Evolutionary conservation across 2,113 vertebrate genomes (phyloP).

Genomic region (Sciurus niger): DNA sequence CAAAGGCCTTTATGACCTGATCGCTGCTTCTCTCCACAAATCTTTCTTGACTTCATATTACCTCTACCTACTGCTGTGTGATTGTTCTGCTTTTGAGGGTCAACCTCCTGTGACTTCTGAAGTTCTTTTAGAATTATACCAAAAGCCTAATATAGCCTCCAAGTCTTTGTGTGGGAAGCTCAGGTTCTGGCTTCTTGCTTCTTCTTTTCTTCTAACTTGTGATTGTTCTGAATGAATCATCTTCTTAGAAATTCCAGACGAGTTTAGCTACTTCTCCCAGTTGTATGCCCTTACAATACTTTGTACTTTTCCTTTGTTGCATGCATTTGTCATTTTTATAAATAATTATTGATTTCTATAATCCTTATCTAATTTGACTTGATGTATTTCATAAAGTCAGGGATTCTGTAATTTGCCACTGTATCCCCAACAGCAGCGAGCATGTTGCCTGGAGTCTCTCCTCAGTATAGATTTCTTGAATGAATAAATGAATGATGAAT

Average conservation of each 20-base stretch:
- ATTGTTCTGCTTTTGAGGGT: neutral
- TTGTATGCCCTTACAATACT: neutral
- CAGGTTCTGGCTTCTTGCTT: neutral
- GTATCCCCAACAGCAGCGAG: neutral
- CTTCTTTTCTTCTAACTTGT: neutral
- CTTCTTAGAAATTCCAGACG: conserved; percentile 34
- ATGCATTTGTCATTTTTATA: conserved; percentile 21
- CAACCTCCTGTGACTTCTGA: neutral
- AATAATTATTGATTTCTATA: neutral
- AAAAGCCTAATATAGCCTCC: neutral
- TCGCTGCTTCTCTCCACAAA: conserved; percentile 2
- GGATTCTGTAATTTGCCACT: neutral
- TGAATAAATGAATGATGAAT: neutral
- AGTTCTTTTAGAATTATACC: neutral
- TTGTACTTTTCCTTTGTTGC: neutral
- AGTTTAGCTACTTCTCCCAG: neutral
- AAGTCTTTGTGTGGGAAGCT: neutral
- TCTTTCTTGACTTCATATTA: neutral
- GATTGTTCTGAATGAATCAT: neutral
- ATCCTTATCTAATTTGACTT: neutral
- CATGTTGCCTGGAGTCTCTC: neutral
- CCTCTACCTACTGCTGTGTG: neutral
- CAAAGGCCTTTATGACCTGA: neutral
- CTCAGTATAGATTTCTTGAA: neutral
- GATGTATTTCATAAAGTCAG: neutral